These are phyloP conservation scores for Menidia menidia DNA, from an alignment of 2,797 vertebrate species.

Conservation along the genomic window DNA sequence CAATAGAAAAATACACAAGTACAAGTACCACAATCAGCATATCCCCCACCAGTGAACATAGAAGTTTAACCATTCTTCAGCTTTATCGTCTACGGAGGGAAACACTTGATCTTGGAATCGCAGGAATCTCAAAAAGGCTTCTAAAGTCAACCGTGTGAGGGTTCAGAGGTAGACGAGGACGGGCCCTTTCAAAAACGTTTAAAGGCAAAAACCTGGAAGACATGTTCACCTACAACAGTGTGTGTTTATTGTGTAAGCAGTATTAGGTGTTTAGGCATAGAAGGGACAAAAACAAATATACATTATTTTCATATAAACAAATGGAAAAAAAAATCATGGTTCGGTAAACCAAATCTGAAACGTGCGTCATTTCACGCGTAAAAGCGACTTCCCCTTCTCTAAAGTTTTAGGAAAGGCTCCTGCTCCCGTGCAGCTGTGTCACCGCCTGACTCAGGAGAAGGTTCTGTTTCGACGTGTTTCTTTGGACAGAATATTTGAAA, in stretches of 20 bases:
- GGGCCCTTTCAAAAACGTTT: slow-evolving; percentile 22
- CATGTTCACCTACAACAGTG: slow-evolving; percentile 24
- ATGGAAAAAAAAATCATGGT: slow-evolving; percentile 9
- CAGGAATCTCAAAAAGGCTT: slow-evolving; percentile 8
- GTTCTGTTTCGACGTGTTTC: slow-evolving; percentile 4
- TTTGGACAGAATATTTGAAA: neutral
- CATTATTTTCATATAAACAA: slow-evolving; percentile 26
- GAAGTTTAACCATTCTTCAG: slow-evolving; percentile 17
- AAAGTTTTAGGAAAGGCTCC: slow-evolving; percentile 18
- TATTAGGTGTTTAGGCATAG: slow-evolving; percentile 27
- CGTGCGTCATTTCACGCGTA: slow-evolving; percentile 16
- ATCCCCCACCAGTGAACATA: slow-evolving; percentile 45
- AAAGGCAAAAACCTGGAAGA: slow-evolving; percentile 56
- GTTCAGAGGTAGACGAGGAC: slow-evolving; percentile 62
- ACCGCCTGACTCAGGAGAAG: neutral
- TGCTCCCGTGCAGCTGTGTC: slow-evolving; percentile 4
- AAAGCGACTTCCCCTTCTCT: slow-evolving; percentile 3
- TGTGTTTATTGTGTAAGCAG: slow-evolving; percentile 15
- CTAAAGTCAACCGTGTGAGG: slow-evolving; percentile 22
- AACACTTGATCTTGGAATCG: slow-evolving; percentile 18
- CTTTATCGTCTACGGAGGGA: slow-evolving; percentile 27
- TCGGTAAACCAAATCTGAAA: slow-evolving; percentile 17
- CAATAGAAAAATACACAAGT: slow-evolving; percentile 57
- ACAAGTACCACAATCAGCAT: slow-evolving; percentile 40
- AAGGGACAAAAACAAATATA: neutral